Base-by-base conservation (phyloP, 53 echinoderm and acorn worm genomes). In the Paelopatides confundens region DNA sequence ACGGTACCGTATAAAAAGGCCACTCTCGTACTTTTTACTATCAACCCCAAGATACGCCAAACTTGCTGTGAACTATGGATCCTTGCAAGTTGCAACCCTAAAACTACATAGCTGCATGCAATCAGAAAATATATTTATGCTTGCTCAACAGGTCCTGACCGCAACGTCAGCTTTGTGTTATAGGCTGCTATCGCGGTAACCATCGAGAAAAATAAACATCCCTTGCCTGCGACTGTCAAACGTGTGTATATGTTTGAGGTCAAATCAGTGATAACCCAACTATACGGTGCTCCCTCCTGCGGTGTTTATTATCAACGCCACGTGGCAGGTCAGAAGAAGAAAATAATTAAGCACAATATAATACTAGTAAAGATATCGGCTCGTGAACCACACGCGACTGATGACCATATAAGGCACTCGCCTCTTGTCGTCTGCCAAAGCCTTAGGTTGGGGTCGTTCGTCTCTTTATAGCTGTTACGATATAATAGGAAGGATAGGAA, bases 251-350 rank as follows among this genome's bases (percentile, higher is more conserved):
- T 79, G 79, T 79, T 79, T 53, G 34, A 53, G 79, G 79, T 79
- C 79, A 79, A 21, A 31, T 31, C 79, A 26, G 58, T 31, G 79
- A 79, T 79, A 79, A 79, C 28, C 28, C 79, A 79, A 79, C 48
- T 29, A 39, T n/a, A 40, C 32, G 9, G 53, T 53, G 18, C 47
- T n/a, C 77, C 77, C 77, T 77, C 77, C 77, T 39, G 50, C 28
- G 29, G 77, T 4, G 77, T 77, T 77, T 79, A 79, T 79, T 79
- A 79, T 79, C 53, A 33, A 18, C 79, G 79, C 79, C 79, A 79
- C 79, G 79, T 79, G 79, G 53, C 51, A 52, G 17, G 50, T 50
- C 30, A 30, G 24, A 11, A 52, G 31, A 34, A 76, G 39, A 43
- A 37, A 48, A n/a, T n/a, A n/a, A n/a, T n/a, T 39, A 39, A 29